These are phyloP conservation scores for Aramus guarauna DNA, from an alignment of 2,113 vertebrate species.

Conservation along the genomic window DNA sequence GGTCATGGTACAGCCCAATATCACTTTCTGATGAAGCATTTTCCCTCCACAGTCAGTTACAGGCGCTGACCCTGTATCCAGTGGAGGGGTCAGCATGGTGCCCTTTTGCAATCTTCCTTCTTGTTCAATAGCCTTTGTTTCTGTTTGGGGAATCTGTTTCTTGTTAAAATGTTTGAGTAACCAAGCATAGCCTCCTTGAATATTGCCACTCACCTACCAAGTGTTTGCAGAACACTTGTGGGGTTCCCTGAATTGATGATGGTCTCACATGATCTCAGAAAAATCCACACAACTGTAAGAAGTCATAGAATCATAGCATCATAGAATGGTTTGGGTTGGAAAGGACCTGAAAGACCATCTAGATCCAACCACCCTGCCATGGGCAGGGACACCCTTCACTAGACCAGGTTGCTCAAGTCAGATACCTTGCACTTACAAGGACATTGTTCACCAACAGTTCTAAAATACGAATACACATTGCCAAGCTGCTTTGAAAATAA, in stretches of 20 bases:
- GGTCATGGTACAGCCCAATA: neutral
- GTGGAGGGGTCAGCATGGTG: neutral
- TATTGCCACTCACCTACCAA: neutral
- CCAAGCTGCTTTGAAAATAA: neutral
- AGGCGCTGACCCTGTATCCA: neutral
- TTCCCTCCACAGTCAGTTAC: neutral
- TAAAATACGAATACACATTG: neutral
- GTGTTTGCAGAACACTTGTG: neutral
- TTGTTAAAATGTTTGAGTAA: neutral
- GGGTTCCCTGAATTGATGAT: neutral
- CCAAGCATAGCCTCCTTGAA: neutral
- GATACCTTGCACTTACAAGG: neutral
- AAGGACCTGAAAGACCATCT: too few relatives aligned
- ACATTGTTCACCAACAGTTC: neutral
- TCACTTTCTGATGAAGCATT: neutral
- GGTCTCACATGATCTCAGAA: neutral
- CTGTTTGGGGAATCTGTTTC: neutral
- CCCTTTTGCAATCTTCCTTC: neutral
- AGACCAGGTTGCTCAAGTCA: neutral
- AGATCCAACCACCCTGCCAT: too few relatives aligned
- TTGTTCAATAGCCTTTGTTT: neutral
- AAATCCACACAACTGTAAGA: neutral
- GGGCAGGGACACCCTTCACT: too few relatives aligned
- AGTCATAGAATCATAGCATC: neutral
- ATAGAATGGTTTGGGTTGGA: too few relatives aligned